These are phyloP conservation scores for Urocyon cinereoargenteus DNA, from an alignment of 2,797 vertebrate species.

Conservation along the genomic window DNA sequence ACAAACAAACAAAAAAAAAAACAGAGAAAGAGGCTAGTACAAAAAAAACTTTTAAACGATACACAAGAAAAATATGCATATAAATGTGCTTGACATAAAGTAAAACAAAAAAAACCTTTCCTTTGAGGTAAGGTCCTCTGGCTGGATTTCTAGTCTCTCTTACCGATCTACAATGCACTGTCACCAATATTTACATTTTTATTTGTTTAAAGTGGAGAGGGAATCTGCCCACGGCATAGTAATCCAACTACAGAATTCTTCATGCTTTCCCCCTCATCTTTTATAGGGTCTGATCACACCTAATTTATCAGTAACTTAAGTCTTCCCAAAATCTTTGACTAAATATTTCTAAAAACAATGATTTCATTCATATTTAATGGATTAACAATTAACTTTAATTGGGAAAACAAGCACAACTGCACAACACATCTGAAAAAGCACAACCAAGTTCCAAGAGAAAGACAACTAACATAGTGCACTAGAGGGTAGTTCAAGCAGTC, in stretches of 20 bases:
- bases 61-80: not conserved
- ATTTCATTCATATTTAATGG: not conserved
- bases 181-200: not conserved
- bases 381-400: slow-evolving; percentile 2
- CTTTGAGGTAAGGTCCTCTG: not conserved
- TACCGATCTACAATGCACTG: not conserved
- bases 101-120: not conserved
- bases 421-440: not conserved
- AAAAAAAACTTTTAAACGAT: not conserved
- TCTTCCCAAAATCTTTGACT: not conserved
- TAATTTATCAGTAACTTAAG: not conserved
- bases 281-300: not conserved
- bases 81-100: not conserved
- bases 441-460: slow-evolving; percentile 6
- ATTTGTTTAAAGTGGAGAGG: not conserved
- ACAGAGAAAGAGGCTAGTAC: not conserved
- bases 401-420: not conserved
- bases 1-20: not conserved
- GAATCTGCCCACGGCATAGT: not conserved
- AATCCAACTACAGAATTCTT: not conserved
- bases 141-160: not conserved
- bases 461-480: not conserved
- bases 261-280: not conserved
- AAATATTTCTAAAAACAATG: slow-evolving; percentile 33
- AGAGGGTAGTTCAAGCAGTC: not conserved